Evolutionary conservation across 2,888 invertebrate genomes (phyloP), one percentile per base, ranked within the genome.

Genomic region (Tetropium fuscum): DNA sequence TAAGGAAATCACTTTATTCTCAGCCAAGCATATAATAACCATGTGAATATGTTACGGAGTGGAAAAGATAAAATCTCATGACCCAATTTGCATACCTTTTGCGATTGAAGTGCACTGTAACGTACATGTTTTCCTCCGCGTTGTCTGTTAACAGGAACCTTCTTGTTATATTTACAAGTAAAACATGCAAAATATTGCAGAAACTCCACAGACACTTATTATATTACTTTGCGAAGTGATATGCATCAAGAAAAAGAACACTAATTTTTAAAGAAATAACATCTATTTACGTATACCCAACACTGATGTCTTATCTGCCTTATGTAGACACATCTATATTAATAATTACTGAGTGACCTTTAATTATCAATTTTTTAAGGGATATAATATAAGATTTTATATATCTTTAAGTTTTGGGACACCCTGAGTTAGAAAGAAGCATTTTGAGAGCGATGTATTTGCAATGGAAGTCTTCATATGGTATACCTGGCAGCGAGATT

Each of bases 1-100:
- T 54, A 65, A 63, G 47, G 54, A 49, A 60, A 60, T 60, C 57
- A 63, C 62, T 58, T 60, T 56, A 60, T 66, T 68, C 66, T 47
- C 66, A 68, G 56, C 64, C 64, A 64, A 58, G 63, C 68, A 64
- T 68, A 55, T 64, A 56, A 68, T 63, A 64, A 68, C 57, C 58
- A 64, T 64, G 66, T 68, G 68, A 68, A 68, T 68, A 64, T 51
- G 60, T 66, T 57, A 66, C 53, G 54, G 60, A 60, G 60, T 53
- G 60, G 60, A 61, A 54, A 40, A 66, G 66, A 66, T 13, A 60
- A 60, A 63, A 62, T 64, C 64, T 58, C 57, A 40, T 60, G 36
- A 18, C 25, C 38, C 32, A 34, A 64, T 66, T 68, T 66, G 57
- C 66, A 68, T 68, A 64, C 55, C 59, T 64, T 66, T 66, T 55